phyloP scores from a whole-genome alignment of 2,888 invertebrate species.

The Protodeltote pygarga region DNA sequence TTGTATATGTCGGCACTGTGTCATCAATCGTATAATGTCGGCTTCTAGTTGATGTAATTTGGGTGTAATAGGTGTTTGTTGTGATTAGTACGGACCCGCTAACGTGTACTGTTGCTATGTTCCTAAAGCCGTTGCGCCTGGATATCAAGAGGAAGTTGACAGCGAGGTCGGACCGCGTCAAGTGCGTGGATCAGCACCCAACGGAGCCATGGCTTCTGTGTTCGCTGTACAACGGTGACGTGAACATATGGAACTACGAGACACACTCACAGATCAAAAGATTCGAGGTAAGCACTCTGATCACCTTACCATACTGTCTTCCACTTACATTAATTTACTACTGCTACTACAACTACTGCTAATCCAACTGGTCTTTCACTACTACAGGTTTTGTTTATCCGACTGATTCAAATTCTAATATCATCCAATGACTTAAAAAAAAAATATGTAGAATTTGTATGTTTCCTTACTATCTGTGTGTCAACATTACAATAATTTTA shows the following conservation, averaged over 20 bases:
- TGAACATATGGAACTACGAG: slow-evolving; percentile 99
- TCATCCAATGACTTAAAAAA: too few species aligned
- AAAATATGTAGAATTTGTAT: too few species aligned
- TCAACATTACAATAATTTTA: too few species aligned
- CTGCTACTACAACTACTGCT: too few species aligned
- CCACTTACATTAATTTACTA: neutral
- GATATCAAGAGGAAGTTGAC: slow-evolving; percentile 99
- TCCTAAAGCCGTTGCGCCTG: slow-evolving; percentile 94
- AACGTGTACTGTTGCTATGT: slow-evolving; percentile 60
- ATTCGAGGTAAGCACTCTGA: slow-evolving; percentile 89
- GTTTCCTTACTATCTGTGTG: too few species aligned
- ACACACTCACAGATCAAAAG: slow-evolving; percentile 94
- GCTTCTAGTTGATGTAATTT: slow-evolving; percentile 61
- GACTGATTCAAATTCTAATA: too few species aligned
- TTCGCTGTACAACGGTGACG: slow-evolving; percentile 99
- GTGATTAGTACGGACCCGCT: slow-evolving; percentile 37
- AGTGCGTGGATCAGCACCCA: slow-evolving; percentile 99
- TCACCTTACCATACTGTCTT: neutral
- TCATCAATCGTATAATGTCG: slow-evolving; percentile 70
- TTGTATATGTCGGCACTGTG: slow-evolving; percentile 61
- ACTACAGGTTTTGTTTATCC: too few species aligned
- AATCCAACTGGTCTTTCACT: too few species aligned
- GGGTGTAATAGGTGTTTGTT: slow-evolving; percentile 49
- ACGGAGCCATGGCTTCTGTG: slow-evolving; percentile 99
- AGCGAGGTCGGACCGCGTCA: slow-evolving; percentile 99